Base-by-base conservation (phyloP, 2,797 vertebrate species). In the Muraenolepis orangiensis region DNA sequence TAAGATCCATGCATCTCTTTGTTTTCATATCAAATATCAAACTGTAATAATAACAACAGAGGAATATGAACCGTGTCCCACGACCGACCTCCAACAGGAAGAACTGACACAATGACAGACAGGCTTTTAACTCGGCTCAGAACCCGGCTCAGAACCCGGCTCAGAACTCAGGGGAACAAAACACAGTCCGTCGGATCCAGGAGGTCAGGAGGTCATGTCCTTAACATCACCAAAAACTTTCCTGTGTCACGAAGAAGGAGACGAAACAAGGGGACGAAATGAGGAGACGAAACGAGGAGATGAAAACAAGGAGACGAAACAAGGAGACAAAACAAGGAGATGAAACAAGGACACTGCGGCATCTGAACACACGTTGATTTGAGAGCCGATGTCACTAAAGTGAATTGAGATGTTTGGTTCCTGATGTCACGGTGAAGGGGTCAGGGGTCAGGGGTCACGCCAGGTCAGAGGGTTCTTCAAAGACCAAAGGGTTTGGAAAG, bases 101-200 rank as follows among this genome's bases (percentile, higher is more conserved):
- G 42, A 91, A 90, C 87, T 84, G 12, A 13, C 18, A 12, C n/a
- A 64, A 64, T 64, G 57, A 64, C 13, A 26, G 57, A 64, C 23
- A 64, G 57, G 81, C 69, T 80, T 81, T 78, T 78, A 81, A 72
- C 70, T 75, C 1, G 66, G n/a, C n/a, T n/a, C 68, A 26, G 75
- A 90, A 87, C 81, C 90, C 90, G 91, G 86, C 81, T 86, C 72
- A 66, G 73, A 83, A 86, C 84, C 86, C 64, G 14, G 81, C 82
- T 87, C 82, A 85, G 61, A n/a, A n/a, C 72, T 61, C 46, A 14
- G 80, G 69, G 77, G 69, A 71, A 67, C 1, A 57, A 8, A 57
- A 6, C 30, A 18, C 66, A 29, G 66, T 67, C 81, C 79, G 71
- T 73, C 71, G 74, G 72, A 71, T 57, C 16, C 66, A 16, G 61